phyloP scores from a whole-genome alignment of 2,888 invertebrate genomes.

The Axea sp. region DNA sequence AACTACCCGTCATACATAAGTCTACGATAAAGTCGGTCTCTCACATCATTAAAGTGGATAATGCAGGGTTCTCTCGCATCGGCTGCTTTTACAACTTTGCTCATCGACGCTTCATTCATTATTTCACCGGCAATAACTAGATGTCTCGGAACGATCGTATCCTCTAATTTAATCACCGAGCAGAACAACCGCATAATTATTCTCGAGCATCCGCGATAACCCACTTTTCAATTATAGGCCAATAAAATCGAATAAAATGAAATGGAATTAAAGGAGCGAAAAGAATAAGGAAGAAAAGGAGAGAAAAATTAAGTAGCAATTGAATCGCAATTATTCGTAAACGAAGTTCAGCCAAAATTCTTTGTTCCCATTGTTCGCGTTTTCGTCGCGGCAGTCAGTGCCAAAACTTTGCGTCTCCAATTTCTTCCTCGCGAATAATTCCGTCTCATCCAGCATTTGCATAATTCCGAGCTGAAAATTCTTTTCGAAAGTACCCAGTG shows the following conservation, averaged over 20 bases:
- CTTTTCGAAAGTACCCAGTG: neutral
- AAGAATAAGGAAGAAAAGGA: too few relatives aligned
- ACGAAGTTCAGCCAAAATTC: too few relatives aligned
- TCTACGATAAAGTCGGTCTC: conserved; percentile 41
- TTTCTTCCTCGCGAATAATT: conserved; percentile 14
- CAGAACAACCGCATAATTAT: conserved; percentile 16
- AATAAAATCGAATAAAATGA: too few relatives aligned
- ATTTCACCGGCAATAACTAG: conserved; percentile 24
- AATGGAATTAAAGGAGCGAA: too few relatives aligned
- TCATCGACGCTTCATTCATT: conserved; percentile 14
- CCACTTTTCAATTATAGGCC: neutral
- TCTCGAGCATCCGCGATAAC: conserved; percentile 3
- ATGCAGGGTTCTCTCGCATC: conserved; percentile 31
- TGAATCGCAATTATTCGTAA: neutral
- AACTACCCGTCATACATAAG: conserved; percentile 6
- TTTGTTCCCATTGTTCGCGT: conserved; percentile 21
- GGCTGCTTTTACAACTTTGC: conserved; percentile 13
- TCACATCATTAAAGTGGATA: conserved; percentile 39
- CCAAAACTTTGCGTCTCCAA: conserved; percentile 13
- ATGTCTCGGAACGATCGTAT: conserved; percentile 30
- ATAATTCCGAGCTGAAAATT: neutral
- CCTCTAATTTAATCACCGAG: conserved; percentile 10
- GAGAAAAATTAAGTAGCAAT: neutral
- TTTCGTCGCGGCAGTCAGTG: conserved; percentile 19
- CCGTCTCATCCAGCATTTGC: conserved; percentile 1